Conservation (phyloP, 1,140 invertebrate genomes). For the Aphelenchoides fujianensis region DNA sequence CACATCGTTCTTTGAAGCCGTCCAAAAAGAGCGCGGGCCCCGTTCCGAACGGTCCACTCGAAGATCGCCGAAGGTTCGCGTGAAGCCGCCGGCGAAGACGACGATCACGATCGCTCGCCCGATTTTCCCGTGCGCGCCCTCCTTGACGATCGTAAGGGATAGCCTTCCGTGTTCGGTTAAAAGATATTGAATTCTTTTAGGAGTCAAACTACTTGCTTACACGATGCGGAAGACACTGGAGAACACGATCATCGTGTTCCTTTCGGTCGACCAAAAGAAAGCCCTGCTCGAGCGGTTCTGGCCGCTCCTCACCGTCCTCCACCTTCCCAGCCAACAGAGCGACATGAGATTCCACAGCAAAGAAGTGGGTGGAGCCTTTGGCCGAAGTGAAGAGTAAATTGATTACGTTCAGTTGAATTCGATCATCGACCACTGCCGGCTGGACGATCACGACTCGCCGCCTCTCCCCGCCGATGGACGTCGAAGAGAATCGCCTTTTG, state of each 20-base stretch:
- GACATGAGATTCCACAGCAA: background rate
- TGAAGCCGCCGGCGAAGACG: constrained; percentile 17
- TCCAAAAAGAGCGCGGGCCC: constrained; percentile 77
- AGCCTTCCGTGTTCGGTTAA: too few relatives aligned
- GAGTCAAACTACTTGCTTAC: constrained; percentile 12
- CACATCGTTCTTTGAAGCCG: constrained; percentile 65
- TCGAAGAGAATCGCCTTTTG: constrained; percentile 29
- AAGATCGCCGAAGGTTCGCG: background rate
- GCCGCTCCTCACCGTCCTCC: constrained; percentile 21
- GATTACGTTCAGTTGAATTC: too few relatives aligned
- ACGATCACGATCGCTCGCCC: background rate
- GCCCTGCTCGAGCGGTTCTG: constrained; percentile 20
- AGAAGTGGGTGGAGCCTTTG: too few relatives aligned
- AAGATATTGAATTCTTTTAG: background rate
- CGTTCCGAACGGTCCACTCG: background rate
- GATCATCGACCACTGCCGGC: too few relatives aligned
- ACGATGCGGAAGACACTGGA: constrained; percentile 14
- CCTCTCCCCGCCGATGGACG: constrained; percentile 9
- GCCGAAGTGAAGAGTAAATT: too few relatives aligned
- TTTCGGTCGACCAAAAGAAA: constrained; percentile 15
- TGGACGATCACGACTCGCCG: too few relatives aligned
- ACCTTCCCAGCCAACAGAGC: constrained; percentile 13
- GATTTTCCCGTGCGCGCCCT: background rate
- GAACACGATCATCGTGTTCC: constrained; percentile 27
- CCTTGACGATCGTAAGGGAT: background rate